phyloP scores from a whole-genome alignment of 2,113 vertebrate species.

The Perccottus glenii region DNA sequence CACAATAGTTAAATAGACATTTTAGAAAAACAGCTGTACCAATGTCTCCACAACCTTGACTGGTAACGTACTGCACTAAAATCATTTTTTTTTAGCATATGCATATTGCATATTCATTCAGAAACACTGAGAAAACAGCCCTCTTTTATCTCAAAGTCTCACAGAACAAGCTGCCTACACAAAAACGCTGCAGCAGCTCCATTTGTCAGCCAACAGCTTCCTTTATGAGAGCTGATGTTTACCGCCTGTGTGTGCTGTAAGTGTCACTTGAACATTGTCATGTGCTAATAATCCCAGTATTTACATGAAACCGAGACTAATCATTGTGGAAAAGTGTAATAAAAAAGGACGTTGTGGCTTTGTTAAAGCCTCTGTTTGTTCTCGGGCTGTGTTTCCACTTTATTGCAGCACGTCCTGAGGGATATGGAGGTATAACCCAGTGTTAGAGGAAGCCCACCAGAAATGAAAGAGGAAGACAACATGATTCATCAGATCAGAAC shows the following conservation, averaged over 20 bases:
- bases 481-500: slow-evolving; percentile 62
- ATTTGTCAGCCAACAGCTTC: slow-evolving; percentile 28
- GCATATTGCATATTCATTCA: slow-evolving; percentile 21
- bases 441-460: slow-evolving; percentile 58
- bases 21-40: background rate
- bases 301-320: background rate
- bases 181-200: slow-evolving; percentile 11
- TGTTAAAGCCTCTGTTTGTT: slow-evolving; percentile 37
- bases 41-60: no score
- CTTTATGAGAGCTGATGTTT: slow-evolving; percentile 10
- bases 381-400: slow-evolving; percentile 17
- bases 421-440: slow-evolving; percentile 21
- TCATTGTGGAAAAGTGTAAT: background rate
- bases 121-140: slow-evolving; percentile 13
- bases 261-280: slow-evolving; percentile 6
- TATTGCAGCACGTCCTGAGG: slow-evolving; percentile 33
- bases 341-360: background rate
- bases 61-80: no score
- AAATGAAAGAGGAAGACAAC: slow-evolving; percentile 63
- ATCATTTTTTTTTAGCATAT: no score
- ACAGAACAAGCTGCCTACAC: slow-evolving; percentile 20
- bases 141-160: slow-evolving; percentile 1
- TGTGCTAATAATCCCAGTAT: slow-evolving; percentile 1
- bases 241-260: background rate
- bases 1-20: no score